These are phyloP conservation scores for Apamea epomidion DNA, from an alignment of 2,888 invertebrate genomes.

Conservation along the genomic window DNA sequence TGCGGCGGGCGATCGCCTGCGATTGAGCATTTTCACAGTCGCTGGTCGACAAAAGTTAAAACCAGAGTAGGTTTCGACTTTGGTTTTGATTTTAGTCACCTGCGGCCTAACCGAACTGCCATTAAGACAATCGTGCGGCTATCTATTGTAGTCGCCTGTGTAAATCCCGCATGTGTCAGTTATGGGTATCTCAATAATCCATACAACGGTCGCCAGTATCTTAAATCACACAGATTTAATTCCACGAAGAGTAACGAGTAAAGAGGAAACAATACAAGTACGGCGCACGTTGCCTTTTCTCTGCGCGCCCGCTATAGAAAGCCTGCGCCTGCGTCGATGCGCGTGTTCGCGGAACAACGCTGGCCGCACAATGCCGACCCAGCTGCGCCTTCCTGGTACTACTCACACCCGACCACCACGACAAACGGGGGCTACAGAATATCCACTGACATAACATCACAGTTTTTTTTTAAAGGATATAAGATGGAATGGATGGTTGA, in stretches of 20 bases:
- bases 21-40: neutral
- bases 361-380: conserved; percentile 67
- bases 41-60: neutral
- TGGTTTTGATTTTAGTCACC: neutral
- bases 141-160: neutral
- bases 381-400: conserved; percentile 71
- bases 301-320: conserved; percentile 66
- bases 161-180: neutral
- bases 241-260: conserved; percentile 59
- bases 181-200: neutral
- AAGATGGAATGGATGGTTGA: neutral
- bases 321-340: conserved; percentile 60
- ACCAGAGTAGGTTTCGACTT: neutral
- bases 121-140: neutral
- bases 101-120: neutral
- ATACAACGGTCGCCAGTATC: conserved; percentile 24
- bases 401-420: conserved; percentile 35
- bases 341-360: conserved; percentile 67
- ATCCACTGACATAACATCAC: conserved; percentile 23
- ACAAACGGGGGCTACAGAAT: conserved; percentile 37
- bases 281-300: conserved; percentile 62
- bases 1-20: neutral
- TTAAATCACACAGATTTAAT: conserved; percentile 61
- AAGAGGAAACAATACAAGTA: conserved; percentile 68
- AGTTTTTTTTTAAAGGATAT: too few relatives aligned